Evolutionary conservation across 2,797 vertebrate species (phyloP).

Genomic region (Girardinus metallicus): DNA sequence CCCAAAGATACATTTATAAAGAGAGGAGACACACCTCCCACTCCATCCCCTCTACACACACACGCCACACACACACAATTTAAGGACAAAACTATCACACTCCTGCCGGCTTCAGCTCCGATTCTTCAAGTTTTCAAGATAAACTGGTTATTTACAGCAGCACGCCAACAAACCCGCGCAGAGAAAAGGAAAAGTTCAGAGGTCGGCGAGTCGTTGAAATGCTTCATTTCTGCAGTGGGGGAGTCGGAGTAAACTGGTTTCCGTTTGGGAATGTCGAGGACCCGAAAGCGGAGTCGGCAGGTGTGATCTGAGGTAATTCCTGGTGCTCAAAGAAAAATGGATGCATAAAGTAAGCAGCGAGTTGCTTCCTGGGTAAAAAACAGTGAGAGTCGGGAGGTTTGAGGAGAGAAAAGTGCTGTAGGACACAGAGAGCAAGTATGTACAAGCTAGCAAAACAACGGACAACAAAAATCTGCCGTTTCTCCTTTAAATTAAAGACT

Average conservation of each 20-base stretch:
- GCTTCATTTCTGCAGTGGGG: slow-evolving; percentile 17
- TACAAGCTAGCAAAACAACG: slow-evolving; percentile 77
- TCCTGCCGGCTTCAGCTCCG: slow-evolving; percentile 29
- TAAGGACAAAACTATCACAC: slow-evolving; percentile 18
- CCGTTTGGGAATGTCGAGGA: slow-evolving; percentile 30
- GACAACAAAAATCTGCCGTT: slow-evolving; percentile 4
- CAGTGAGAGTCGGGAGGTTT: slow-evolving; percentile 27
- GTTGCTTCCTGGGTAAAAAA: slow-evolving; percentile 68
- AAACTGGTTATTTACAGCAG: slow-evolving; percentile 74
- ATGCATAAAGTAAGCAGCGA: slow-evolving; percentile 84
- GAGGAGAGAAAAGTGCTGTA: slow-evolving; percentile 80
- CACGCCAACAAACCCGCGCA: slow-evolving; percentile 45
- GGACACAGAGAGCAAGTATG: slow-evolving; percentile 81
- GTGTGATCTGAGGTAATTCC: slow-evolving; percentile 80
- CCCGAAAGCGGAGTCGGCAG: slow-evolving; percentile 49
- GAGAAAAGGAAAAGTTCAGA: slow-evolving; percentile 34
- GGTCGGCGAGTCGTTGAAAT: slow-evolving; percentile 31
- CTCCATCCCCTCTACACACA: neutral
- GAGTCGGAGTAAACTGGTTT: slow-evolving; percentile 60
- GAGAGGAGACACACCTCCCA: slow-evolving; percentile 11
- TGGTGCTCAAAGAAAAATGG: slow-evolving; percentile 68
- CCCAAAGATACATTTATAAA: slow-evolving; percentile 47
- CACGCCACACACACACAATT: neutral
- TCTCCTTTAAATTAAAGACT: slow-evolving; percentile 29
- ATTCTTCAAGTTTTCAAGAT: slow-evolving; percentile 56